Conservation (phyloP, 2,113 vertebrate species). For the Centropus unirufus region DNA sequence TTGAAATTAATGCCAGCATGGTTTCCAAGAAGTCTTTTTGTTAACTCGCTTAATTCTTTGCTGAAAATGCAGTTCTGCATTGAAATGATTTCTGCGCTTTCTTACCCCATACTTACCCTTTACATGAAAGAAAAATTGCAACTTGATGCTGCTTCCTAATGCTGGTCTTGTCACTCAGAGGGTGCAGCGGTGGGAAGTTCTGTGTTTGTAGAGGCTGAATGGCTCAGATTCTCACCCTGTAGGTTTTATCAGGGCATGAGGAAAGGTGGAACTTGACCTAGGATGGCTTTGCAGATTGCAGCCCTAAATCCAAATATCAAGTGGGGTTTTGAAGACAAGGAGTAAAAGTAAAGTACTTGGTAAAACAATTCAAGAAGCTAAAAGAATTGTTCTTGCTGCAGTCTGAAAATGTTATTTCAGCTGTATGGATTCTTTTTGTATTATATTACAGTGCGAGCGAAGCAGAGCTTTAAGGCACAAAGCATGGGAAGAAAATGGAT, state of each 20-base stretch:
- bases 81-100: not conserved
- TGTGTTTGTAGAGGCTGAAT: not conserved
- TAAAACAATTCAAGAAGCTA: not conserved
- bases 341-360: not conserved
- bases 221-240: not conserved
- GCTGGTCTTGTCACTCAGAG: not conserved
- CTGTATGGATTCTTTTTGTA: not conserved
- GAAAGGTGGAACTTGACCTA: not conserved
- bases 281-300: not conserved
- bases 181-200: not conserved
- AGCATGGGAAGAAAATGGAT: not conserved
- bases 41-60: not conserved
- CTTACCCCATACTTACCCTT: rapidly evolving
- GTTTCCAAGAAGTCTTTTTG: not conserved
- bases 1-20: not conserved
- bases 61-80: not conserved
- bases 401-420: not conserved
- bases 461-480: not conserved
- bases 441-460: not conserved
- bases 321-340: not conserved
- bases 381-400: not conserved
- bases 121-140: not conserved
- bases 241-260: not conserved
- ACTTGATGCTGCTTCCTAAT: not conserved
- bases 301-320: not conserved